Evolutionary conservation across 2,113 vertebrate genomes (phyloP).

Genomic region (Todiramphus saurophagus): DNA sequence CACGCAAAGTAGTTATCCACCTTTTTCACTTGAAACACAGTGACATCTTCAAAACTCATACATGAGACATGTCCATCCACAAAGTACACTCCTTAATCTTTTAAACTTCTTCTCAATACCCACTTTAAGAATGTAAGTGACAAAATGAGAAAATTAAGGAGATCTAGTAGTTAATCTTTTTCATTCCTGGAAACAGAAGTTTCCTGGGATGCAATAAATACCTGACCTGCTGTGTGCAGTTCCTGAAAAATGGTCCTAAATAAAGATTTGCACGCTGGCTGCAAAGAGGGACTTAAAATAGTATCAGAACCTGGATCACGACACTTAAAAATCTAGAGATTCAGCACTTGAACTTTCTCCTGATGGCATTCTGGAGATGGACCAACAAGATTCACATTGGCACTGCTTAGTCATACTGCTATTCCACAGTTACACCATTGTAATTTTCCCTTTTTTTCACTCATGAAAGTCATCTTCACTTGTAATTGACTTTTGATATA

Average conservation of each 20-base stretch:
- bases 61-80: not conserved
- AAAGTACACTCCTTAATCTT: not conserved
- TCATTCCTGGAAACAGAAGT: not conserved
- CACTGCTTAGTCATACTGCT: not conserved
- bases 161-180: not conserved
- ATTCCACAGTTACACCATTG: not conserved
- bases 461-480: not conserved
- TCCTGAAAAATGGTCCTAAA: slow-evolving; percentile 41
- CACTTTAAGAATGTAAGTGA: not conserved
- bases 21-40: not conserved
- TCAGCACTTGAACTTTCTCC: not conserved
- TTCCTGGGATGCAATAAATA: slow-evolving; percentile 25
- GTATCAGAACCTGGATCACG: not conserved
- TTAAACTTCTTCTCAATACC: not conserved
- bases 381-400: not conserved
- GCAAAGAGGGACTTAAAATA: not conserved
- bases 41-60: not conserved
- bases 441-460: not conserved
- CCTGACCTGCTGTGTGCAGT: not conserved
- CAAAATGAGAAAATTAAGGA: not conserved
- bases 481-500: not conserved
- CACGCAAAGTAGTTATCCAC: not conserved
- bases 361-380: not conserved
- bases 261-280: not conserved
- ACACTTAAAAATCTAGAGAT: not conserved